Conservation (phyloP, 2,113 vertebrate species). For the Labrus mixtus region DNA sequence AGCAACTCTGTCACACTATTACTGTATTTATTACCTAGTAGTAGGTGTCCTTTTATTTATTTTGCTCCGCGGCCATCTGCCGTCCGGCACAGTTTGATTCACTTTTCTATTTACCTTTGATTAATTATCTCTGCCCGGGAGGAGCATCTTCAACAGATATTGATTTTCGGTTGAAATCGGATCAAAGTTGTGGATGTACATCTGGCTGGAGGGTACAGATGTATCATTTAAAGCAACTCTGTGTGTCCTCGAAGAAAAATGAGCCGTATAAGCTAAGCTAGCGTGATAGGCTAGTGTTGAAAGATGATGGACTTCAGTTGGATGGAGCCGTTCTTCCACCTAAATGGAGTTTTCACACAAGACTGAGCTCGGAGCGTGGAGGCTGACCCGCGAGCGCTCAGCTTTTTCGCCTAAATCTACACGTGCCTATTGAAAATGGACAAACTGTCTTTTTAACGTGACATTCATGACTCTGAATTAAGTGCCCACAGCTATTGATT, state of each 20-base stretch:
- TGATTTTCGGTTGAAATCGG: slow-evolving; percentile 52
- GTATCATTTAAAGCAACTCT: slow-evolving; percentile 40
- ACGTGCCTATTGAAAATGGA: slow-evolving; percentile 19
- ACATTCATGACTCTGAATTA: slow-evolving; percentile 48
- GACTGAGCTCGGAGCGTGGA: slow-evolving; percentile 20
- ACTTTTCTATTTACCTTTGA: slow-evolving; percentile 37
- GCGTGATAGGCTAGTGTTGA: slow-evolving; percentile 14
- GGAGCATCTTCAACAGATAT: slow-evolving; percentile 23
- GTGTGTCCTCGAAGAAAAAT: slow-evolving; percentile 37
- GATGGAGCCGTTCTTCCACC: slow-evolving; percentile 26
- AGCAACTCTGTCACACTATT: slow-evolving; percentile 29
- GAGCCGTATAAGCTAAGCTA: slow-evolving; percentile 20
- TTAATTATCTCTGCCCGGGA: slow-evolving; percentile 44
- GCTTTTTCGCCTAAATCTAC: slow-evolving; percentile 38
- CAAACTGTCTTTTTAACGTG: slow-evolving; percentile 42
- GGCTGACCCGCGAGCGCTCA: slow-evolving; percentile 13
- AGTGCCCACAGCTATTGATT: slow-evolving; percentile 48
- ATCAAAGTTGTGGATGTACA: slow-evolving; percentile 31
- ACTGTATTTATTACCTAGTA: slow-evolving; percentile 36
- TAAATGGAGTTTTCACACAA: slow-evolving; percentile 63
- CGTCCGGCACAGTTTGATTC: slow-evolving; percentile 40
- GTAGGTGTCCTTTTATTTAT: slow-evolving; percentile 33
- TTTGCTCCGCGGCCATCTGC: slow-evolving; percentile 30
- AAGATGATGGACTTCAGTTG: slow-evolving; percentile 45
- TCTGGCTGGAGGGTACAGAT: slow-evolving; percentile 6